A percentile compares a stretch with the other conserved stretches of the same genome.
These are phyloP conservation scores for Dasysyrphus tricinctus DNA, from an alignment of 2,888 invertebrate species.

Conservation along the genomic window DNA sequence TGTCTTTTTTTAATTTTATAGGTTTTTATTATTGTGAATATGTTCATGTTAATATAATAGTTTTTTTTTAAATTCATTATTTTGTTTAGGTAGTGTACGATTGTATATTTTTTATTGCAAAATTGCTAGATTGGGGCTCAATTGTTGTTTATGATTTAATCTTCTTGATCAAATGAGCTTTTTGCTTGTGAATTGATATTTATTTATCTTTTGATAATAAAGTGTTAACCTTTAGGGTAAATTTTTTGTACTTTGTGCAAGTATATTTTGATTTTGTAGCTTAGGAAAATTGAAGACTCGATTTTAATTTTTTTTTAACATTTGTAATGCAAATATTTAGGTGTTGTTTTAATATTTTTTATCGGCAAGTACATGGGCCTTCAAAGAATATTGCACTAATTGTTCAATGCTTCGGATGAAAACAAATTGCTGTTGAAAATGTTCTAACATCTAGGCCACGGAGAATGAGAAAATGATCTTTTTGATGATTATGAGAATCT, in stretches of 20 bases:
- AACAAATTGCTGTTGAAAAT: too few species aligned
- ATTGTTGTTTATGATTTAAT: conserved; percentile 21
- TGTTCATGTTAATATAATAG: neutral
- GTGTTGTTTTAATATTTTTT: too few species aligned
- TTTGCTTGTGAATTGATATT: neutral
- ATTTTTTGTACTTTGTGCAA: neutral
- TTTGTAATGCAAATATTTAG: too few species aligned
- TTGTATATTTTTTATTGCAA: conserved; percentile 29
- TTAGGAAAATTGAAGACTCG: neutral
- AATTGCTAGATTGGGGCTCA: conserved; percentile 10
- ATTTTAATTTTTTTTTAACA: too few species aligned
- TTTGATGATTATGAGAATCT: too few species aligned
- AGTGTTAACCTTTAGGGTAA: conserved; percentile 15
- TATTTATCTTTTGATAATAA: conserved; percentile 1
- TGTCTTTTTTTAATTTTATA: neutral
- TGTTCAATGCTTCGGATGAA: too few species aligned
- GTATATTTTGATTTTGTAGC: neutral
- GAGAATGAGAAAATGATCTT: too few species aligned
- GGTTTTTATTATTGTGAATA: neutral
- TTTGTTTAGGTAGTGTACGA: neutral
- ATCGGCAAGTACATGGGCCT: too few species aligned
- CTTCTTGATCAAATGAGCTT: conserved; percentile 19
- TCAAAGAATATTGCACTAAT: too few species aligned
- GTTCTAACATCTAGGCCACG: too few species aligned
- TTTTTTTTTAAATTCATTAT: neutral